A percentile compares a stretch with the other conserved stretches of the same genome.
Evolutionary conservation across 1,140 invertebrate species (phyloP).

Genomic region (Conus betulinus): DNA sequence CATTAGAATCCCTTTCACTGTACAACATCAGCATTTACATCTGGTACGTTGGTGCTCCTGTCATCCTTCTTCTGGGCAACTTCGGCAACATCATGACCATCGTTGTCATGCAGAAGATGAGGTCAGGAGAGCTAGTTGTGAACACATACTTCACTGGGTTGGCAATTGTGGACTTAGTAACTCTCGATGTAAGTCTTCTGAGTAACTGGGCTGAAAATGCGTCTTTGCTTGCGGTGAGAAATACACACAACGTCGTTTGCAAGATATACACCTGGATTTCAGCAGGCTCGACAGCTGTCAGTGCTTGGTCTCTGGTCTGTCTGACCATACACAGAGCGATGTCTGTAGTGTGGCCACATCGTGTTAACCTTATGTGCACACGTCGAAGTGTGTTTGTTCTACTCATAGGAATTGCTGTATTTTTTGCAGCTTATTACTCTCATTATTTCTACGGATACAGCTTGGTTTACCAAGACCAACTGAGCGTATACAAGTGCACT

Average conservation of each 20-base stretch:
- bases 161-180: not conserved
- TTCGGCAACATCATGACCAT: conserved; percentile 3
- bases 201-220: not conserved
- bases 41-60: not conserved
- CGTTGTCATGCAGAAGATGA: not conserved
- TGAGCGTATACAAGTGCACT: not conserved
- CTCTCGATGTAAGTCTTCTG: not conserved
- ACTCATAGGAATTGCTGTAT: not conserved
- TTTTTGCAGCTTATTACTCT: not conserved
- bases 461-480: too few species aligned
- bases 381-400: not conserved
- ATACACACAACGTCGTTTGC: not conserved
- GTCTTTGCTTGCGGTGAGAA: not conserved
- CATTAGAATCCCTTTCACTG: too few species aligned
- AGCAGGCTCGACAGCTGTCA: not conserved
- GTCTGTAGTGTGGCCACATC: conserved; percentile 28
- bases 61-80: not conserved
- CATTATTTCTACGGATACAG: not conserved
- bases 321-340: conserved; percentile 21
- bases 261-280: not conserved
- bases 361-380: conserved; percentile 9
- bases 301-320: conserved; percentile 3
- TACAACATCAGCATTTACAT: too few species aligned
- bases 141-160: not conserved
- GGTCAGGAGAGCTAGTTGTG: not conserved